A percentile compares a stretch with the other conserved stretches of the same genome.
phyloP scores from a whole-genome alignment of 1,140 invertebrate species.

The Bradysia coprophila region DNA sequence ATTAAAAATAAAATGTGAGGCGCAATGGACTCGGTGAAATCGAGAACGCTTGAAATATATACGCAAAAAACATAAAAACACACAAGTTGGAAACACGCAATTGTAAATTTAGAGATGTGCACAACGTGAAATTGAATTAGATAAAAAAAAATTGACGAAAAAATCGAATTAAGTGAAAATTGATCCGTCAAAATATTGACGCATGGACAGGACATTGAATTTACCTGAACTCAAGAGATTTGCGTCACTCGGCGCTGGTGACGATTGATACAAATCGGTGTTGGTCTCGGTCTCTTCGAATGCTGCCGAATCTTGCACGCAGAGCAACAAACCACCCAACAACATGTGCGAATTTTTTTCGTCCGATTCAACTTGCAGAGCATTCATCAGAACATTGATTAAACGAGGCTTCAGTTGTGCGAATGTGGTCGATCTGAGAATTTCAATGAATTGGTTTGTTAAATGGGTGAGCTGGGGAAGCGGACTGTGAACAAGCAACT shows the following conservation, averaged over 20 bases:
- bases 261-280: constrained; percentile 5
- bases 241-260: constrained; percentile 33
- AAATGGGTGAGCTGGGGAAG: too few relatives aligned
- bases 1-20: too few relatives aligned
- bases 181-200: not conserved
- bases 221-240: constrained; percentile 58
- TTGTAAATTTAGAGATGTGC: too few relatives aligned
- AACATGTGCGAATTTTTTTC: constrained; percentile 80
- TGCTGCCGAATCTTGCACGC: constrained; percentile 64
- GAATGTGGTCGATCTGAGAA: constrained; percentile 38
- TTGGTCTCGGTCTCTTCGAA: constrained; percentile 46
- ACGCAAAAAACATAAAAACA: too few relatives aligned
- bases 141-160: not conserved
- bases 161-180: constrained; percentile 1
- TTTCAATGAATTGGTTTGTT: not conserved
- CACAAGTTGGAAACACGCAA: too few relatives aligned
- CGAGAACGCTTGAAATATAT: too few relatives aligned
- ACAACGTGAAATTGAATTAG: too few relatives aligned
- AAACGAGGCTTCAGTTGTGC: constrained; percentile 61
- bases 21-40: too few relatives aligned
- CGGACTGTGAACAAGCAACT: too few relatives aligned
- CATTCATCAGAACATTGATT: constrained; percentile 71
- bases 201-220: too few relatives aligned
- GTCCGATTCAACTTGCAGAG: constrained; percentile 71
- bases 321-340: constrained; percentile 56